These are phyloP conservation scores for Lepus townsendii DNA, from an alignment of 2,797 vertebrate genomes.

Conservation along the genomic window DNA sequence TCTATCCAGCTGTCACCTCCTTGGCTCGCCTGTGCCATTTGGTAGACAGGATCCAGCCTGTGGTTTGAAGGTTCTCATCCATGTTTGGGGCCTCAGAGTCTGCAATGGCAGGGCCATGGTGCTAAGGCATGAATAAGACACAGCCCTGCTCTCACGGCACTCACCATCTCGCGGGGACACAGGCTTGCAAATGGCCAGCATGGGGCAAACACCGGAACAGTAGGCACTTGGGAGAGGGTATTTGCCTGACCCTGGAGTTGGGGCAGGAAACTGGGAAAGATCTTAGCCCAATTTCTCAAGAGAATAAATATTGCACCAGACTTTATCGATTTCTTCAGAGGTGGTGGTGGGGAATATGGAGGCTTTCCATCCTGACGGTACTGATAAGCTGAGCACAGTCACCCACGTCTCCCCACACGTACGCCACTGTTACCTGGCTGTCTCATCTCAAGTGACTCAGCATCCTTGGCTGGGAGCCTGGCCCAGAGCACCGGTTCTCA, in stretches of 20 bases:
- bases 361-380: constrained; percentile 33
- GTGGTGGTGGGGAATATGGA: neutral
- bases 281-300: neutral
- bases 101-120: neutral
- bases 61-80: neutral
- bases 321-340: neutral
- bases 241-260: neutral
- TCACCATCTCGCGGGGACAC: neutral
- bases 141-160: neutral
- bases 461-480: neutral
- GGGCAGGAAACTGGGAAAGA: neutral
- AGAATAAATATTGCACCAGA: neutral
- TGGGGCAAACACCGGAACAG: neutral
- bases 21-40: neutral
- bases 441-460: constrained; percentile 44
- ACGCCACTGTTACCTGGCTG: neutral
- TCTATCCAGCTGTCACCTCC: too few relatives aligned
- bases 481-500: neutral
- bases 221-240: neutral
- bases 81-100: neutral
- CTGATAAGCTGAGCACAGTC: constrained; percentile 33
- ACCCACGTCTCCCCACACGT: constrained; percentile 39
- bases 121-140: neutral
- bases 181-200: neutral
- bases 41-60: neutral